Base-by-base conservation (phyloP, 2,888 invertebrate species). In the Epistrophe eligans region DNA sequence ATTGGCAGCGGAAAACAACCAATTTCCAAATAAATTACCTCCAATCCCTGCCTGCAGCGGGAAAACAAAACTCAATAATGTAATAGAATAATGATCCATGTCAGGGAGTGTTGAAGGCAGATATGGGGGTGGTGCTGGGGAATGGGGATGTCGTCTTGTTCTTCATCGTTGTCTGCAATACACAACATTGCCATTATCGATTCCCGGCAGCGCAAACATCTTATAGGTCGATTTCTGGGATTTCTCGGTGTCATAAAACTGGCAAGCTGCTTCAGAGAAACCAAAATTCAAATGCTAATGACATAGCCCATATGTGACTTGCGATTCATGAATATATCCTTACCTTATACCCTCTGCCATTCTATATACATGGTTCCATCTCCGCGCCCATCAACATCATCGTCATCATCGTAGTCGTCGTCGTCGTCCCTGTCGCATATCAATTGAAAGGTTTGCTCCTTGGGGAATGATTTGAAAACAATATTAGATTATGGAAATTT, bases 371-470 rank as follows among this genome's bases (percentile, higher is more conserved):
- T 17, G 48, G 55, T 64, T 71, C 58, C 28, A 70, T 57, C 76
- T 76, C 43, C 24, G 32, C 60, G 52, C 76, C 76, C 32, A 66
- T 77, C 66, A 32, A 58, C 67, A 77, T 60, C 67, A 48, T 57
- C 24, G 24, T 77, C 50, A 35, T 45, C 57, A 32, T 77, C 57
- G 43, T 88, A 81, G 85, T 35, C 35, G 35, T 7, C 19, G 64
- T 79, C 89, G 89, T 90, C 91, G 90, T 90, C 66, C 55, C 52
- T 83, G 74, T 79, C 83, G 87, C 87, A 87, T 83, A 87, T 87
- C 87, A 83, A 87, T 87, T 83, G 71, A 79, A 87, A 76, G 87
- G 83, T 83, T 82, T 64, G 48, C 83, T 87, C 87, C 79, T 79
- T 48, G 38, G 83, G 83, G 83, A 83, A 83, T 87, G 83, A 87